These are phyloP conservation scores for Hydrolagus colliei DNA, from an alignment of 2,797 vertebrate species.

Conservation along the genomic window DNA sequence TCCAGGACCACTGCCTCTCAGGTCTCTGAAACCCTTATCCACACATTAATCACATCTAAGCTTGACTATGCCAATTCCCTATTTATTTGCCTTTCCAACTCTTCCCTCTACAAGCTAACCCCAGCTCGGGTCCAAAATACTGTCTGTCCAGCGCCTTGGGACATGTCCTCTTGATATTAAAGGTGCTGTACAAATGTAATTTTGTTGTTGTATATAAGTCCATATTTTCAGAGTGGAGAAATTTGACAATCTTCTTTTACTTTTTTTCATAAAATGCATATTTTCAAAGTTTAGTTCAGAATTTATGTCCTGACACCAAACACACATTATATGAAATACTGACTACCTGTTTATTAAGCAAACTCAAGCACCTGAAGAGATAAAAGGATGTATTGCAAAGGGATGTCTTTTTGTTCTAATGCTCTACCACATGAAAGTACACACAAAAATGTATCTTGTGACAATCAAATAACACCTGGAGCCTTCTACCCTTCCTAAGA, in stretches of 20 bases:
- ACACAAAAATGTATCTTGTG: not conserved
- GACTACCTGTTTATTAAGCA: not conserved
- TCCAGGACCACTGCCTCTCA: too few relatives aligned
- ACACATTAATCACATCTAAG: too few relatives aligned
- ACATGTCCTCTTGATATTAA: too few relatives aligned
- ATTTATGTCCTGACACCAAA: not conserved
- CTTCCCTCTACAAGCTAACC: too few relatives aligned
- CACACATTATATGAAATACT: slow-evolving; percentile 3
- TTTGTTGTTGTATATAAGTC: not conserved
- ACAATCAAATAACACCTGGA: slow-evolving; percentile 28
- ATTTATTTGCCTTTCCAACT: too few relatives aligned
- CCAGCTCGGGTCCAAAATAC: too few relatives aligned
- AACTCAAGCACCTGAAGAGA: slow-evolving; percentile 7
- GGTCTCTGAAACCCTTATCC: too few relatives aligned
- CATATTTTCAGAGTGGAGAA: not conserved
- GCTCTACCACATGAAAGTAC: slow-evolving; percentile 24
- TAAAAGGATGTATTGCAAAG: slow-evolving; percentile 10
- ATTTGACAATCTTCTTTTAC: slow-evolving; percentile 12
- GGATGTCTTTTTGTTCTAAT: slow-evolving; percentile 11
- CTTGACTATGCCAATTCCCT: too few relatives aligned
- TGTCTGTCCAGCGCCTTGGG: too few relatives aligned
- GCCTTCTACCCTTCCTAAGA: not conserved
- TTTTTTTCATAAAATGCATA: not conserved
- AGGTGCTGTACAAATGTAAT: too few relatives aligned
- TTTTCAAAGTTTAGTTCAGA: slow-evolving; percentile 14